These are phyloP conservation scores for Carposina sasakii DNA, from an alignment of 1,140 invertebrate species.

Conservation along the genomic window DNA sequence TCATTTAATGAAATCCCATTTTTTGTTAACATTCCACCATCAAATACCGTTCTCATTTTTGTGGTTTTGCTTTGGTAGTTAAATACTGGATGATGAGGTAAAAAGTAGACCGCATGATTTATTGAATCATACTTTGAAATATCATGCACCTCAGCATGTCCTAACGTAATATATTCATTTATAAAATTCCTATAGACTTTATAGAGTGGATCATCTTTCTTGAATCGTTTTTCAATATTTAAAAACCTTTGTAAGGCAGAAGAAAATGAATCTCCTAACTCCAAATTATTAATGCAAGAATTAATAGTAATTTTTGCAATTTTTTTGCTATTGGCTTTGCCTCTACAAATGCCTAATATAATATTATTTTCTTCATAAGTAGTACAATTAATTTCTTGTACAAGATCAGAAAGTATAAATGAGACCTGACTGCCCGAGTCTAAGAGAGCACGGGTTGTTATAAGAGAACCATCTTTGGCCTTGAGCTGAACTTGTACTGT, in stretches of 20 bases:
- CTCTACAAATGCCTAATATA: too few relatives aligned
- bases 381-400: too few relatives aligned
- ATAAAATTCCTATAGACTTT: constrained; percentile 21
- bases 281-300: neutral
- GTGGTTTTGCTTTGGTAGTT: neutral
- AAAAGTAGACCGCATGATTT: neutral
- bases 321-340: too few relatives aligned
- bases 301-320: too few relatives aligned
- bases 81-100: constrained; percentile 4
- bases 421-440: neutral
- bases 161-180: constrained; percentile 21
- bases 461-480: neutral
- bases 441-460: neutral
- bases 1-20: neutral
- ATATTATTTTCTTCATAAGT: too few relatives aligned
- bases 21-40: neutral
- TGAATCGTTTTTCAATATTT: neutral
- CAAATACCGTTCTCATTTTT: neutral
- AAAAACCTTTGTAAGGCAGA: neutral
- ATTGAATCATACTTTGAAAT: neutral
- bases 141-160: constrained; percentile 21
- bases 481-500: neutral
- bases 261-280: constrained; percentile 4
- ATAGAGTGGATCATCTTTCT: constrained; percentile 1
- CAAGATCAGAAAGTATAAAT: too few relatives aligned